A percentile compares a stretch with the other conserved stretches of the same genome.
Conservation (phyloP, 2,113 vertebrate genomes). For the Arenaria interpres region DNA sequence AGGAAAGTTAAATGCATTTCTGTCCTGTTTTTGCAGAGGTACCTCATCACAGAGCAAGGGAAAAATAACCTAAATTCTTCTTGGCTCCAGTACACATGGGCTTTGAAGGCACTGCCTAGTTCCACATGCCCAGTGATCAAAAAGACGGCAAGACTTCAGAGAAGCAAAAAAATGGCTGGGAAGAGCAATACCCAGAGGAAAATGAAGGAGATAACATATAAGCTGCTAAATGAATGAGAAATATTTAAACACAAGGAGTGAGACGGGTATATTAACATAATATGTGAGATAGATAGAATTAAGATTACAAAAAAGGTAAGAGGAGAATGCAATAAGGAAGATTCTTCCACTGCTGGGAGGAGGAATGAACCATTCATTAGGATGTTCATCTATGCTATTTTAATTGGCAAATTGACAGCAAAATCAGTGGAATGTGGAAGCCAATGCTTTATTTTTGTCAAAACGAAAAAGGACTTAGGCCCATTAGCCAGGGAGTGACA, state of each 20-base stretch:
- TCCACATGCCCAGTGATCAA: conserved; percentile 16
- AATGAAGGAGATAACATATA: not conserved
- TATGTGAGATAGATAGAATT: not conserved
- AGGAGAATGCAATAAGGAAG: not conserved
- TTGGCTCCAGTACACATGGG: not conserved
- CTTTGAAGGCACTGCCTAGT: not conserved
- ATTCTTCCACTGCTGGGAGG: not conserved
- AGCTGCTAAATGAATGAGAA: not conserved
- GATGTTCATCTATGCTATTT: not conserved
- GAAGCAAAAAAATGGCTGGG: not conserved
- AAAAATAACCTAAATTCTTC: conserved; percentile 10
- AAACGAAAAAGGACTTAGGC: not conserved
- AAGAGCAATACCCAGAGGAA: not conserved
- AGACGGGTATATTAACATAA: not conserved
- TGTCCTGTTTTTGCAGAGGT: conserved; percentile 6
- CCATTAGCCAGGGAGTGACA: not conserved
- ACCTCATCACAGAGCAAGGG: not conserved
- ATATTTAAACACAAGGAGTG: not conserved
- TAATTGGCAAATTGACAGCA: not conserved
- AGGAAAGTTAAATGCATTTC: not conserved
- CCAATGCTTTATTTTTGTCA: not conserved
- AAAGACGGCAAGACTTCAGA: conserved; percentile 26
- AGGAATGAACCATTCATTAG: not conserved
- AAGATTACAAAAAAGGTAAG: not conserved
- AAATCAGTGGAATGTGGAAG: not conserved